Evolutionary conservation across 2,113 vertebrate species (phyloP).

Genomic region (Scalopus aquaticus): DNA sequence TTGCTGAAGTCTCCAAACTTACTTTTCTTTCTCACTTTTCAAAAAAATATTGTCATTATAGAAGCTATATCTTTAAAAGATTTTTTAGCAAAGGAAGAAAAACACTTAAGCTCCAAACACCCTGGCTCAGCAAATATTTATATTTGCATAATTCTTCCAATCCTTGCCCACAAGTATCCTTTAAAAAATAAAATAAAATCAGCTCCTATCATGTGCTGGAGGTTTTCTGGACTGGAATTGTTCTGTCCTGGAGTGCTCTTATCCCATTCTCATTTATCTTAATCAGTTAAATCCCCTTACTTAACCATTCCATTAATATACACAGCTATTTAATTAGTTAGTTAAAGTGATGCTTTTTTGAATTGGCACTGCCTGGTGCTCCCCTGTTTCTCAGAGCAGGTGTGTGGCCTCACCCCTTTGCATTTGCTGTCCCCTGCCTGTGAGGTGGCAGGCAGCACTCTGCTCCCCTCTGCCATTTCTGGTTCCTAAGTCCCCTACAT

Average conservation of each 20-base stretch:
- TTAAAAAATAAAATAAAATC: not conserved
- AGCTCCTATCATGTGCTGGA: not conserved
- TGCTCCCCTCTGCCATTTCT: not conserved
- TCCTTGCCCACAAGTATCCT: slow-evolving; percentile 11
- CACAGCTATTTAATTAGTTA: not conserved
- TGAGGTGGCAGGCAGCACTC: too few species aligned
- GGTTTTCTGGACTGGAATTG: slow-evolving; percentile 43
- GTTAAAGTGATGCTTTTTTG: not conserved
- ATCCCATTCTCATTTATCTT: slow-evolving; percentile 53
- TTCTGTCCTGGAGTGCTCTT: not conserved
- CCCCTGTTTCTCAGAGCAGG: not conserved
- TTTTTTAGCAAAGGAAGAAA: slow-evolving; percentile 30
- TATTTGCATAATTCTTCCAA: slow-evolving; percentile 51
- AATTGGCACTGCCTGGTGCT: not conserved
- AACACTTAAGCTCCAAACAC: not conserved
- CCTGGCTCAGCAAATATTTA: not conserved
- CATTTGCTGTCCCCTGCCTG: not conserved
- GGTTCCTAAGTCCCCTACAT: not conserved
- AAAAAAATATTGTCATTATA: not conserved
- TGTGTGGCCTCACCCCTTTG: too few species aligned
- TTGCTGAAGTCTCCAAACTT: not conserved
- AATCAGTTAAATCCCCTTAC: slow-evolving; percentile 40
- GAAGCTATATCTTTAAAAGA: slow-evolving; percentile 3
- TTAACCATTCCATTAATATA: slow-evolving; percentile 56
- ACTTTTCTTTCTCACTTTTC: not conserved